These are phyloP conservation scores for Marcusenius ussheri DNA, from an alignment of 2,113 vertebrate genomes.

Conservation along the genomic window DNA sequence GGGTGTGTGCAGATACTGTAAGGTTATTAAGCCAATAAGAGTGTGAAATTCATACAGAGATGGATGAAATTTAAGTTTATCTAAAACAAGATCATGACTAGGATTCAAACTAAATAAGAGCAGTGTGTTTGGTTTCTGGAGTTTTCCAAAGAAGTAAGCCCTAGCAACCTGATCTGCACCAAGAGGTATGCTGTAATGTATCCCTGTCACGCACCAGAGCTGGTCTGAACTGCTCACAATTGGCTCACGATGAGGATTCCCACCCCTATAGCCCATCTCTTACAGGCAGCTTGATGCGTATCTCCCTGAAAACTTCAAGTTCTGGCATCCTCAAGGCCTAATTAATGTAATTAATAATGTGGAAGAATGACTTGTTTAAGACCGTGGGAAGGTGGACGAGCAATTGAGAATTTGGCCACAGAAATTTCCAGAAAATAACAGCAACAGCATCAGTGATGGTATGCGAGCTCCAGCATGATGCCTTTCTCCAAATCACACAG, in stretches of 20 bases:
- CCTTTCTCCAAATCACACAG: constrained; percentile 37
- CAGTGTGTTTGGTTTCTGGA: background rate
- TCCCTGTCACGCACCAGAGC: background rate
- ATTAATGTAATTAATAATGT: background rate
- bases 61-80: background rate
- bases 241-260: background rate
- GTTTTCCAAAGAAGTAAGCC: background rate
- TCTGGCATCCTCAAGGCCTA: background rate
- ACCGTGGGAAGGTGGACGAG: background rate
- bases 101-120: background rate
- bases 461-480: background rate
- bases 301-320: background rate
- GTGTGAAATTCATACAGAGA: background rate
- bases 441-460: background rate
- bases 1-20: background rate
- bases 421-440: background rate
- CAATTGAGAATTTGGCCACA: background rate
- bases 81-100: background rate
- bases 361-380: background rate
- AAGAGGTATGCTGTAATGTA: background rate
- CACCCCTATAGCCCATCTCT: background rate
- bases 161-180: background rate
- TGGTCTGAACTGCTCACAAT: background rate
- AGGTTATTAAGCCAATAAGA: background rate
- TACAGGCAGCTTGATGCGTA: background rate